Evolutionary conservation across 1,140 invertebrate species (phyloP).

Genomic region (Trypoxylus dichotomus): DNA sequence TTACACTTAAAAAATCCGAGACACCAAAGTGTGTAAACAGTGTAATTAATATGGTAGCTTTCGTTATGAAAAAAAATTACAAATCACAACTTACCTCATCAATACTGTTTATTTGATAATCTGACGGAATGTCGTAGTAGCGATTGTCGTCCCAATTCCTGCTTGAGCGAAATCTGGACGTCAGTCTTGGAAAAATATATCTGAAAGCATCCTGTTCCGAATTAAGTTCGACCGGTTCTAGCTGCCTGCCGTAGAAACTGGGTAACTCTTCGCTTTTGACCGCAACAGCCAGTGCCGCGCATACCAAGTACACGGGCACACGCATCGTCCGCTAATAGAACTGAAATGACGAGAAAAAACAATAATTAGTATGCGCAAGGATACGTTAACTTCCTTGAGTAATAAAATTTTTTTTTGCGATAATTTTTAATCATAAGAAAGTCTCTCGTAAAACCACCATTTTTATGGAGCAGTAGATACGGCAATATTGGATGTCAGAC

Average conservation of each 20-base stretch:
- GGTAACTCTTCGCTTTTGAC: constrained; percentile 43
- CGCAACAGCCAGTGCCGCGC: constrained; percentile 45
- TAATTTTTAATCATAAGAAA: no score
- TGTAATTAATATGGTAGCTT: no score
- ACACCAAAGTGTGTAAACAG: no score
- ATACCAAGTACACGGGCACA: constrained; percentile 48
- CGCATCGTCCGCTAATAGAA: constrained; percentile 48
- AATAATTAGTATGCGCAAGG: neutral
- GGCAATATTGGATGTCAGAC: no score
- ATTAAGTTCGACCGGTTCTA: constrained; percentile 44
- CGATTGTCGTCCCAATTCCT: constrained; percentile 46
- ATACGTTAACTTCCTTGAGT: no score
- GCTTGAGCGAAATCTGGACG: constrained; percentile 49
- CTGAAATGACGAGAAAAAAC: neutral
- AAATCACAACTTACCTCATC: constrained; percentile 38
- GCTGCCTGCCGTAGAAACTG: constrained; percentile 35
- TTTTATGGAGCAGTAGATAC: no score
- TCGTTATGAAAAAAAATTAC: neutral
- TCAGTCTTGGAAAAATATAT: constrained; percentile 51
- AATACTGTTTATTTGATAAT: constrained; percentile 46
- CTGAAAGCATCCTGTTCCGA: constrained; percentile 50
- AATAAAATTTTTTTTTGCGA: no score
- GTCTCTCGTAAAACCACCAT: no score
- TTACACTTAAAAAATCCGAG: no score
- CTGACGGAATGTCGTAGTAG: constrained; percentile 48